Evolutionary conservation across 2,888 invertebrate species (phyloP).

Genomic region (Reticulitermes lucifugus): DNA sequence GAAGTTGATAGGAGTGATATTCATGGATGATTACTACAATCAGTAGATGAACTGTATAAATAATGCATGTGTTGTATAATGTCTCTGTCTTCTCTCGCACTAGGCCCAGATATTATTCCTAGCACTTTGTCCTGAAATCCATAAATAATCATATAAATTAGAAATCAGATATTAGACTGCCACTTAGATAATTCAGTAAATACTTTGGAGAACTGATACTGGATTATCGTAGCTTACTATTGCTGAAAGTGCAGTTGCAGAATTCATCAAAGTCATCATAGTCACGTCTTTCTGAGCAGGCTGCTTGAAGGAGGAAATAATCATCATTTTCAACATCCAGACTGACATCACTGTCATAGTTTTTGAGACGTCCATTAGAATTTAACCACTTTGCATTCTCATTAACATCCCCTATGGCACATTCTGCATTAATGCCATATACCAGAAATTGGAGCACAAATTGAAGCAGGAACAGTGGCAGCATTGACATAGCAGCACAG

Average conservation of each 20-base stretch:
- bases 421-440: not conserved
- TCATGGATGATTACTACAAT: no score
- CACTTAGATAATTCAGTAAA: no score
- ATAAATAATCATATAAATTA: no score
- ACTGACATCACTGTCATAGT: not conserved
- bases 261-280: not conserved
- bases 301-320: not conserved
- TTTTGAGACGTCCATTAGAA: constrained; percentile 3
- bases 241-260: not conserved
- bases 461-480: not conserved
- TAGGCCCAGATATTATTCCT: no score
- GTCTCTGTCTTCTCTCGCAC: no score
- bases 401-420: not conserved
- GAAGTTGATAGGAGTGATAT: no score
- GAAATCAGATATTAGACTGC: no score
- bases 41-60: no score
- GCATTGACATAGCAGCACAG: constrained; percentile 10
- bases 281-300: not conserved
- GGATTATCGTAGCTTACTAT: not conserved
- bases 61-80: no score
- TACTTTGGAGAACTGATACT: no score
- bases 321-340: not conserved
- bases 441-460: not conserved
- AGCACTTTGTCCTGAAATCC: no score
- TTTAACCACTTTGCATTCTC: not conserved